Base-by-base conservation (phyloP, 2,888 invertebrate genomes). In the Parasteatoda lunata region DNA sequence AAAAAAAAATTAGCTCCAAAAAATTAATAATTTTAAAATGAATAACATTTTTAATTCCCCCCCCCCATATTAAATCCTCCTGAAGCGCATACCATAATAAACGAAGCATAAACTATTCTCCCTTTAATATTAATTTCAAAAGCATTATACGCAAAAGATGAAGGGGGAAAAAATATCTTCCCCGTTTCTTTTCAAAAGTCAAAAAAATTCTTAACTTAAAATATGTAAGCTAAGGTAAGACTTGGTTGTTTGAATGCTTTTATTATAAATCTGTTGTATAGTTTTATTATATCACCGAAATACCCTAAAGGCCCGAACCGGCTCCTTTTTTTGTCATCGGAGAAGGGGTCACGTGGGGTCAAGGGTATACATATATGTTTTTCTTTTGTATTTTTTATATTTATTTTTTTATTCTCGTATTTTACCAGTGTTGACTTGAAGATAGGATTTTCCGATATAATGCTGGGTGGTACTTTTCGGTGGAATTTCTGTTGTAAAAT, bases 381-480 rank as follows among this genome's bases (percentile, higher is more conserved):
- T 64, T 77, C 15, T 64, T 45, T 9, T 51, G n/a, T 8, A n/a
- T 51, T 71, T 71, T 64, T 72, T 54, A 5, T 54, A n/a, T 52
- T n/a, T 47, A 15, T 54, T 54, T 70, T 45, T 3, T 9, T 59
- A 13, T 9, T n/a, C 9, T 59, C 59, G 9, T 59, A 9, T 70
- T 54, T n/a, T n/a, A 45, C 45, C n/a, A 65, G 76, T 76, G 82
- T 82, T 76, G 82, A 76, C 76, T 82, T 54, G 72, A 47, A 73
- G 68, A 73, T 73, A 5, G n/a, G 64, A 73, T 80, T 71, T 80
- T 82, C 82, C 75, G 82, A 73, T 82, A 75, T 30, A 59, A 48
- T 11, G 13, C 49, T 49, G 82, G 82, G 76, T 54, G 75, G 76
- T 51, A 75, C 11, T 11, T 11, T 49, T 81, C 68, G 30, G 30